Conservation (phyloP, 2,888 invertebrate genomes). For the Mimachlamys varia region DNA sequence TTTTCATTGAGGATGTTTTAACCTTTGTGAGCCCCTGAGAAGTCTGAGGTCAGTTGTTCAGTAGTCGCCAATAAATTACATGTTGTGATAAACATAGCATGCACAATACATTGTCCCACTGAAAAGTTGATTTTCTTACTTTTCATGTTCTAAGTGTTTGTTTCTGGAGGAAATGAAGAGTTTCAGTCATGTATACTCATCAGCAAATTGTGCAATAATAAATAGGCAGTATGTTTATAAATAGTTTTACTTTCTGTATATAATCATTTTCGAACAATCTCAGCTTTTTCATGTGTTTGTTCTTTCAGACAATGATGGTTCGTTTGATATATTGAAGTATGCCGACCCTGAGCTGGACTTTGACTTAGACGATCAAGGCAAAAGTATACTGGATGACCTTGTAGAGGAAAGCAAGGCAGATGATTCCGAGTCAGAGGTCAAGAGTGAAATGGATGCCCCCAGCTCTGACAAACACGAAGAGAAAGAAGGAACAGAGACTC, state of each 20-base stretch:
- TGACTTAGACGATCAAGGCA: constrained; percentile 86
- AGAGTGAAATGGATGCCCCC: constrained; percentile 77
- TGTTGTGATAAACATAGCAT: too few species aligned
- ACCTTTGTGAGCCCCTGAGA: neutral
- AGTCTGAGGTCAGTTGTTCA: too few species aligned
- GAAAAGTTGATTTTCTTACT: too few species aligned
- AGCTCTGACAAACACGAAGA: constrained; percentile 86
- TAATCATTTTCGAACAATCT: neutral
- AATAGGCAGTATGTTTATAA: too few species aligned
- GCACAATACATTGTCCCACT: too few species aligned
- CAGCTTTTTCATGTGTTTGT: neutral
- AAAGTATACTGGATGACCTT: constrained; percentile 91
- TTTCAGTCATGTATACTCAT: too few species aligned
- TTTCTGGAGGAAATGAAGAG: too few species aligned
- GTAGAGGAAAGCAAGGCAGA: constrained; percentile 58
- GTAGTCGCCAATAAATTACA: too few species aligned
- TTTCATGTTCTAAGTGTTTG: too few species aligned
- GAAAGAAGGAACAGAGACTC: constrained; percentile 87
- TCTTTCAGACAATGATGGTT: constrained; percentile 83
- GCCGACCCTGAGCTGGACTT: constrained; percentile 96
- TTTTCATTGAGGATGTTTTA: neutral
- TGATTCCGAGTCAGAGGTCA: constrained; percentile 47
- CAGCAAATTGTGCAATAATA: too few species aligned
- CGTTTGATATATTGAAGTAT: constrained; percentile 96
- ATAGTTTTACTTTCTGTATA: too few species aligned